Conservation (phyloP, 2,888 invertebrate species). For the Blera fallax region DNA sequence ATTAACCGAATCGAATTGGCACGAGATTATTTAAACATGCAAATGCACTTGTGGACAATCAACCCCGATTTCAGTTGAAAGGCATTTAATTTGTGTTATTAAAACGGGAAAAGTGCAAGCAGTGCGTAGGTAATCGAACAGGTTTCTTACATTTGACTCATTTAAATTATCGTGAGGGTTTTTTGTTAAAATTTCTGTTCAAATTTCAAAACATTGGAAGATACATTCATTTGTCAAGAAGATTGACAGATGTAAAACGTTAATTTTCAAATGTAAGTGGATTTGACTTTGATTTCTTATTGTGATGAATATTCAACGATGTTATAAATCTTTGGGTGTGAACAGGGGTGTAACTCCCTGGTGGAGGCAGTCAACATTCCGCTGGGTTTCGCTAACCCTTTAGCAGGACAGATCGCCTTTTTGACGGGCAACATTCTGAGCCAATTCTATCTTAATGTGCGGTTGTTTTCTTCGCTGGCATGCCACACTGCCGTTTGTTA, state of each 20-base stretch:
- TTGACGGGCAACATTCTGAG: no score
- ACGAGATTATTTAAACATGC: constrained; percentile 26
- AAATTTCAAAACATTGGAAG: constrained; percentile 1
- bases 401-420: no score
- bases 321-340: no score
- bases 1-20: constrained; percentile 48
- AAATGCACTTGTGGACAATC: constrained; percentile 34
- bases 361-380: no score
- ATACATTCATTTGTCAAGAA: constrained; percentile 56
- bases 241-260: constrained; percentile 29
- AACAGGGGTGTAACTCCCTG: no score
- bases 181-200: constrained; percentile 6
- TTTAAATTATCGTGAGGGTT: neutral
- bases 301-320: no score
- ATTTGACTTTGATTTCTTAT: neutral
- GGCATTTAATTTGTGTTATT: constrained; percentile 38
- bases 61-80: constrained; percentile 26
- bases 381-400: no score
- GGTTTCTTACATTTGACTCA: constrained; percentile 49
- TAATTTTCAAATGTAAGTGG: neutral
- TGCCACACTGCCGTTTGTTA: no score
- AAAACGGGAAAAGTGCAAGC: constrained; percentile 4
- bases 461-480: no score
- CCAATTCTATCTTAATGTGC: no score
- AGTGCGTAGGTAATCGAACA: constrained; percentile 36